Base-by-base conservation (phyloP, 1,140 invertebrate genomes). In the Zaprionus inermis region DNA sequence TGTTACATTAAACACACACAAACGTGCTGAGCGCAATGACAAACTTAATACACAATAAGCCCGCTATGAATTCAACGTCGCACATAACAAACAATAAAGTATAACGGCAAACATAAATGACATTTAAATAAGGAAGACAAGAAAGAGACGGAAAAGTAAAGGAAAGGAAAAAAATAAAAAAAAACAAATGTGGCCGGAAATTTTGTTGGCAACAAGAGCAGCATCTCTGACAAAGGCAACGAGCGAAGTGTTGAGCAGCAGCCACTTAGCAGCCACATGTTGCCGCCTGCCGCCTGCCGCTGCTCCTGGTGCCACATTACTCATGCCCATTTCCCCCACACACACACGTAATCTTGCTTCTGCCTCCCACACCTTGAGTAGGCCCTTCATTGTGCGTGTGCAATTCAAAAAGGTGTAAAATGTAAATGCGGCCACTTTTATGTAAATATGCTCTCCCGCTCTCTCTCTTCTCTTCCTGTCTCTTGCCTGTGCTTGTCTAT, bases 361-460 rank as follows among this genome's bases (percentile, higher is more conserved):
- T 10, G 34, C 7, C 22, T 51, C 7, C 41, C 18, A 30, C 20
- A 16, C 59, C 7, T 52, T 69, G 30, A 46, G 63, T 30, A 16
- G n/a, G 38, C n/a, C n/a, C 28, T 36, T 55, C 18, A 22, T 41
- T 54, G 44, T 51, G 59, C 55, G 58, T 46, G 67, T 64, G 70
- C 59, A 61, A 77, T 80, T 88, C 54, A 55, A 74, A 44, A 79
- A 88, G 83, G 83, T 86, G 83, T 88, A 88, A 86, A 88, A 86
- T 86, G 79, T 82, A 88, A 79, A 88, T 77, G 76, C 79, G 59
- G 61, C 82, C 79, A 69, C 76, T 76, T 66, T 86, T 66, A 20
- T 52, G 24, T 76, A 44, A 60, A 68, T 76, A 72, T 67, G 18
- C 20, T 36, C 7, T 24, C 46, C 46, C 30, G 51, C 18, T 63